These are phyloP conservation scores for Gerris lacustris DNA, from an alignment of 2,888 invertebrate genomes.

Conservation along the genomic window DNA sequence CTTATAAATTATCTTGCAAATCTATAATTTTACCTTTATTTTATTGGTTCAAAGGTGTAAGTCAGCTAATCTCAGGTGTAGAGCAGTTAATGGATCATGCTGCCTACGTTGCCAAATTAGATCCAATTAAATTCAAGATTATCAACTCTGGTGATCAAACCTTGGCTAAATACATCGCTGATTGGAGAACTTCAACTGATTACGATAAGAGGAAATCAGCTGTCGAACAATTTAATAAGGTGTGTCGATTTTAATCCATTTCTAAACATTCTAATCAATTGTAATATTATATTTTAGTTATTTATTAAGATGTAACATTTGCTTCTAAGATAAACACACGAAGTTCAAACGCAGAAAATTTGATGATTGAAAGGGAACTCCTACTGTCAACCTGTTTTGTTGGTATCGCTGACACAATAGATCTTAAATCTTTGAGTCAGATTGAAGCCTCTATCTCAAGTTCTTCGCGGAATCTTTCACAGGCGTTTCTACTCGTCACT, in stretches of 20 bases:
- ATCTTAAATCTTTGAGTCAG: too few relatives aligned
- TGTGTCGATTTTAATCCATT: slow-evolving; percentile 29
- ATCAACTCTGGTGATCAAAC: slow-evolving; percentile 46
- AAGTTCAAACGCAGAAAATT: too few relatives aligned
- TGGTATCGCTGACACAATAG: too few relatives aligned
- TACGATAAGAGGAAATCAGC: slow-evolving; percentile 44
- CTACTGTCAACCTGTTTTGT: too few relatives aligned
- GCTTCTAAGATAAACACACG: too few relatives aligned
- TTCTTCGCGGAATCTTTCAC: too few relatives aligned
- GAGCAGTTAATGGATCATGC: slow-evolving; percentile 56
- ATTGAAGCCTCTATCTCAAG: too few relatives aligned
- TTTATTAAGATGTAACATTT: too few relatives aligned
- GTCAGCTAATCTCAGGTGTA: slow-evolving; percentile 50
- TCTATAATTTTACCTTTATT: neutral
- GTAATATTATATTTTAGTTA: slow-evolving; percentile 10
- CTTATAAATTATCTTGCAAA: neutral
- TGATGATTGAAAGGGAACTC: too few relatives aligned
- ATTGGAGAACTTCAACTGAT: slow-evolving; percentile 45
- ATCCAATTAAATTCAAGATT: slow-evolving; percentile 38
- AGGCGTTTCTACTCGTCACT: too few relatives aligned
- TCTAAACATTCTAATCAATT: slow-evolving; percentile 3
- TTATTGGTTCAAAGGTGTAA: slow-evolving; percentile 41
- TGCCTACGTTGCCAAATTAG: slow-evolving; percentile 47
- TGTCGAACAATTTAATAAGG: slow-evolving; percentile 48
- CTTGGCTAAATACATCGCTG: slow-evolving; percentile 41